These are phyloP conservation scores for Scaptomyza reducta DNA, from an alignment of 2,888 invertebrate genomes.

Conservation along the genomic window DNA sequence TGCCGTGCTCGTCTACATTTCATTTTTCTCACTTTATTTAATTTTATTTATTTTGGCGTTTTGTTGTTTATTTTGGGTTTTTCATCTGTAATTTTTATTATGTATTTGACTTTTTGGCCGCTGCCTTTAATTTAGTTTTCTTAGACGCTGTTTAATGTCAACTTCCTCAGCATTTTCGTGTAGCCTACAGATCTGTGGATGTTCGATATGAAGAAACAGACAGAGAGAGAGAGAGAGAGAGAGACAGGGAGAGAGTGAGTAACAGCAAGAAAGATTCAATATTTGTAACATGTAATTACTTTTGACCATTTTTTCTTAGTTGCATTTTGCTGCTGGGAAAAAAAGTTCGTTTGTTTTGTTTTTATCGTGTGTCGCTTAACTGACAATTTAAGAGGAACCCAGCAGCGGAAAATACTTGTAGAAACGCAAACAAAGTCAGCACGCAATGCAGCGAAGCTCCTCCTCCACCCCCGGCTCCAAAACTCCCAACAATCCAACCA, in stretches of 20 bases:
- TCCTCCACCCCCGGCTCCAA: not conserved
- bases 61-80: constrained; percentile 2
- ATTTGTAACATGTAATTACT: constrained; percentile 55
- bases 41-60: constrained; percentile 39
- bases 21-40: constrained; percentile 46
- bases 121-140: constrained; percentile 19
- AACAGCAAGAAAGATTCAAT: constrained; percentile 27
- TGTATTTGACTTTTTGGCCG: constrained; percentile 22
- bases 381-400: constrained; percentile 54
- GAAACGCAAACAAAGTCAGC: constrained; percentile 44
- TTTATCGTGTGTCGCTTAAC: constrained; percentile 59
- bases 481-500: not conserved
- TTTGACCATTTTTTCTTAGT: constrained; percentile 40
- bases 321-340: constrained; percentile 40
- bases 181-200: constrained; percentile 22
- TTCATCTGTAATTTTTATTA: constrained; percentile 20
- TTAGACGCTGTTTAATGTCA: constrained; percentile 52
- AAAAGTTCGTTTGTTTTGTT: constrained; percentile 28
- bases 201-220: constrained; percentile 19
- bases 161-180: constrained; percentile 59
- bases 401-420: constrained; percentile 34
- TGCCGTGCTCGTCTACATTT: constrained; percentile 4
- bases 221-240: not conserved
- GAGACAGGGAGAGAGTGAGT: constrained; percentile 4
- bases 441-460: constrained; percentile 52